phyloP scores from a whole-genome alignment of 2,888 invertebrate species.

The Papilio elwesi region DNA sequence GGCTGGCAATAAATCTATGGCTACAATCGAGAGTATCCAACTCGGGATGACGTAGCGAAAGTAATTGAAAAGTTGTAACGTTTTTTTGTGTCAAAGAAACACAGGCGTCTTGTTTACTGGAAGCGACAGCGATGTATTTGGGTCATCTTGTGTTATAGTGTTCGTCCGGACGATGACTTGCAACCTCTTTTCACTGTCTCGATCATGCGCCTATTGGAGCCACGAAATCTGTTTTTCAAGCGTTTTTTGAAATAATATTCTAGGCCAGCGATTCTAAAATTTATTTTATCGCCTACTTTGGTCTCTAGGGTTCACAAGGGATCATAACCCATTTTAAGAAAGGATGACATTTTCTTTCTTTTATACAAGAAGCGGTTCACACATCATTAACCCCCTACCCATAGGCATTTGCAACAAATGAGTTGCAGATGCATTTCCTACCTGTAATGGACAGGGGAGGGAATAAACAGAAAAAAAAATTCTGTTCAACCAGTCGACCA shows the following conservation, averaged over 20 bases:
- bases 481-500: too few relatives aligned
- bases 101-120: conserved; percentile 19
- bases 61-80: conserved; percentile 9
- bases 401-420: too few relatives aligned
- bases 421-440: too few relatives aligned
- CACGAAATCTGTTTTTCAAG: conserved; percentile 4
- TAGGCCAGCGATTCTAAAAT: too few relatives aligned
- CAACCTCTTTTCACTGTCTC: conserved; percentile 29
- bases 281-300: too few relatives aligned
- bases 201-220: conserved; percentile 13
- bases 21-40: neutral
- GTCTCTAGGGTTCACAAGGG: too few relatives aligned
- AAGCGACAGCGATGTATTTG: conserved; percentile 20
- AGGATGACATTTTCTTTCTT: too few relatives aligned
- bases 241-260: neutral
- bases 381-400: too few relatives aligned
- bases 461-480: too few relatives aligned
- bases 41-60: conserved; percentile 11
- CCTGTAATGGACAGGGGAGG: too few relatives aligned
- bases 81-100: conserved; percentile 17
- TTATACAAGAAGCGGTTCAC: too few relatives aligned
- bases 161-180: conserved; percentile 34
- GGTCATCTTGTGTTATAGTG: conserved; percentile 32
- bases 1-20: conserved; percentile 14
- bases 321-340: too few relatives aligned